Evolutionary conservation across 2,888 invertebrate genomes (phyloP).

Genomic region (Bellardia pandia): DNA sequence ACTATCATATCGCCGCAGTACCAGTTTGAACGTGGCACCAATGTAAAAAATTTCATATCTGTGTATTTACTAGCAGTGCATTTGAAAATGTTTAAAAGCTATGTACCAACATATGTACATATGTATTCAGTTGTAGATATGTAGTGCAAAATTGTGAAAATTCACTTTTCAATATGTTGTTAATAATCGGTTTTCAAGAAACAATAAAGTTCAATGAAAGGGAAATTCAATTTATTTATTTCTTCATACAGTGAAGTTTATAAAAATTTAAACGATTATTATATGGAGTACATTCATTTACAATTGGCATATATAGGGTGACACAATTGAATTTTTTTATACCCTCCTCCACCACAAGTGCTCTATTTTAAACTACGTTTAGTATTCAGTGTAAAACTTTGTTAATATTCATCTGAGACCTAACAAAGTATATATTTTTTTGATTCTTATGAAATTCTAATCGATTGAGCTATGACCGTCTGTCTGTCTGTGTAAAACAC

Average conservation of each 20-base stretch:
- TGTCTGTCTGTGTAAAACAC: no score
- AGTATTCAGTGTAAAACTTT: no score
- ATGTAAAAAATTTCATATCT: slow-evolving; percentile 33
- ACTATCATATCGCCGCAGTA: slow-evolving; percentile 60
- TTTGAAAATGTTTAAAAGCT: not conserved
- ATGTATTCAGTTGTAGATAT: slow-evolving; percentile 3
- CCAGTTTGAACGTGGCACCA: slow-evolving; percentile 75
- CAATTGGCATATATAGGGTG: not conserved
- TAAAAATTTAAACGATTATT: not conserved
- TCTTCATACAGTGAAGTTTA: not conserved
- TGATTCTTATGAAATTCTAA: no score
- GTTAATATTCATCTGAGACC: no score
- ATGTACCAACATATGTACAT: slow-evolving; percentile 15
- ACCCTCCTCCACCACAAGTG: no score
- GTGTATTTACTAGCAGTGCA: not conserved
- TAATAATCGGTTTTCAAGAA: slow-evolving; percentile 35
- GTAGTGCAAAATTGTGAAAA: slow-evolving; percentile 48
- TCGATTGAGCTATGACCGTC: no score
- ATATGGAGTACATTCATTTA: not conserved
- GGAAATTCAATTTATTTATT: slow-evolving; percentile 27
- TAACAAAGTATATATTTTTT: no score
- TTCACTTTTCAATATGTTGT: slow-evolving; percentile 29
- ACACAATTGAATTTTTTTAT: no score
- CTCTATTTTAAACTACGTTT: no score
- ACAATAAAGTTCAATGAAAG: slow-evolving; percentile 55